phyloP scores from a whole-genome alignment of 2,888 invertebrate species.

The Meteorus colon region DNA sequence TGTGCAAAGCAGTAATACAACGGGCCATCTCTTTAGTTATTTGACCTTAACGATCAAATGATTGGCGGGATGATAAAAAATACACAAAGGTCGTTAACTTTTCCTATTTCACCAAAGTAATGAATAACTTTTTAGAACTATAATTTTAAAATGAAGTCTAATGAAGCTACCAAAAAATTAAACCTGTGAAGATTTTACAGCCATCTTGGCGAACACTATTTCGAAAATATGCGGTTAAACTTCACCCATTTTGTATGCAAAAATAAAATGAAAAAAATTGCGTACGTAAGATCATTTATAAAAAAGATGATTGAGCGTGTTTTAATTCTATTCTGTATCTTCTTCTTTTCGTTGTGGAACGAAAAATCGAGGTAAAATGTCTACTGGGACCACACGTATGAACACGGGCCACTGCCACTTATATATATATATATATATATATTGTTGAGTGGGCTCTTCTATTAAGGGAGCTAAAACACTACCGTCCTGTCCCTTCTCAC shows the following conservation, averaged over 20 bases:
- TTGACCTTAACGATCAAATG: not conserved
- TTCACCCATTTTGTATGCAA: no score
- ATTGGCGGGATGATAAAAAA: no score
- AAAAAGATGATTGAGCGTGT: not conserved
- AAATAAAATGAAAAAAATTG: no score
- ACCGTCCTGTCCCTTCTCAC: conserved; percentile 5
- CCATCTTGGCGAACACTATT: no score
- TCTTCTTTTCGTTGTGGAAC: not conserved
- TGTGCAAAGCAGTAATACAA: not conserved
- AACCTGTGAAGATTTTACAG: no score
- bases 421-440: conserved; percentile 3
- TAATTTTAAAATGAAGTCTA: no score
- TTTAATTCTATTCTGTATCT: not conserved
- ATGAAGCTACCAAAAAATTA: no score
- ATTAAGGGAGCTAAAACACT: conserved; percentile 3
- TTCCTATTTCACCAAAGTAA: no score
- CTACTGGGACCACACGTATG: conserved; percentile 18
- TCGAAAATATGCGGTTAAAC: no score
- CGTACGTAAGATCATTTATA: no score
- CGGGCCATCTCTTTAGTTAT: not conserved
- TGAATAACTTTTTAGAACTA: no score
- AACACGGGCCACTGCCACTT: not conserved
- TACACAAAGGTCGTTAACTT: no score
- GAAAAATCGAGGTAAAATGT: conserved; percentile 8
- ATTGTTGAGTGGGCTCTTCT: not conserved